A percentile compares a stretch with the other conserved stretches of the same genome.
These are phyloP conservation scores for Euura saliciscinereae DNA, from an alignment of 1,140 invertebrate genomes.

Conservation along the genomic window DNA sequence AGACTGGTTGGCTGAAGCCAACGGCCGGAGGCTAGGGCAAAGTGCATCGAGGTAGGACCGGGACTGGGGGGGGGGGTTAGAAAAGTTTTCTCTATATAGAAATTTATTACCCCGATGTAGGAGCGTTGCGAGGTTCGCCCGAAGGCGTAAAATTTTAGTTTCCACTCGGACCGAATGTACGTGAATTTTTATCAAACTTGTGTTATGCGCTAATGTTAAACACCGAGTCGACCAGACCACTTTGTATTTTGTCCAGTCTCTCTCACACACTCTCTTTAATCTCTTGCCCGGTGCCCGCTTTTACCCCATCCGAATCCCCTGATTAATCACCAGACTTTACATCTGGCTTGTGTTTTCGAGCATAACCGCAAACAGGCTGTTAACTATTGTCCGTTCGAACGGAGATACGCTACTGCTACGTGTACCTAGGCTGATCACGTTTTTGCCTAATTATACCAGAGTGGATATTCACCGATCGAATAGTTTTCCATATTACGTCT, in stretches of 20 bases:
- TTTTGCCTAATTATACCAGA: background rate
- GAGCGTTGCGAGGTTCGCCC: background rate
- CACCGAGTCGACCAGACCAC: too few relatives aligned
- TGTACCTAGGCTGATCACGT: background rate
- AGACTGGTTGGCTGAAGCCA: background rate
- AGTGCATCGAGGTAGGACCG: background rate
- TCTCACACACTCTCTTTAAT: background rate
- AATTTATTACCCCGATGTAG: background rate
- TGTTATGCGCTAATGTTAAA: too few relatives aligned
- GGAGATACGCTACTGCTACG: background rate
- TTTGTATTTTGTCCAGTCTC: too few relatives aligned
- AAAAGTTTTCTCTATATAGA: background rate
- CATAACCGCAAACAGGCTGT: background rate
- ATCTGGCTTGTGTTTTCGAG: slow-evolving; percentile 2
- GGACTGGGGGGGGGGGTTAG: background rate
- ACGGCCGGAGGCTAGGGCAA: background rate
- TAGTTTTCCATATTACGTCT: too few relatives aligned
- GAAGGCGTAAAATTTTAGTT: too few relatives aligned
- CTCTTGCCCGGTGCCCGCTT: background rate
- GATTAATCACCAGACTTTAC: slow-evolving; percentile 5
- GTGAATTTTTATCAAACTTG: too few relatives aligned
- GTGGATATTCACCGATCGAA: too few relatives aligned
- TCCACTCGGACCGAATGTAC: too few relatives aligned
- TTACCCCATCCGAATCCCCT: slow-evolving; percentile 1
- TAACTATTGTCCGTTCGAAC: background rate